Evolutionary conservation across 2,113 vertebrate species (phyloP), one percentile per base, ranked within the genome.

Genomic region (Illadopsis cleaveri): DNA sequence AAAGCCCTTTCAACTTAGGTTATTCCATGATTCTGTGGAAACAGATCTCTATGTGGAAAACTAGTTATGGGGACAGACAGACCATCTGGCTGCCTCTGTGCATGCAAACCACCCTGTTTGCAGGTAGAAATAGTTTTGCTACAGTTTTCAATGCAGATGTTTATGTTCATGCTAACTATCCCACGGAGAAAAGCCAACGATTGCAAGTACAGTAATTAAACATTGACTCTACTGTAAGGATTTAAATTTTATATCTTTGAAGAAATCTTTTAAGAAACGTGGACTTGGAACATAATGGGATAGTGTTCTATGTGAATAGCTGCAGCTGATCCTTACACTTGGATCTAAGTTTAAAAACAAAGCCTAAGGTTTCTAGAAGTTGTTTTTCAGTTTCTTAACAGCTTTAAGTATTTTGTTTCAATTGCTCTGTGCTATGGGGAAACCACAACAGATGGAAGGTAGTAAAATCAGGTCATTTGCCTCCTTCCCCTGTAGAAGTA

Each of bases 301-400:
- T 71, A 16, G 33, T 18, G 47, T 23, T 11, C 35, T 47, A 23
- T 22, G 31, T 3, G 10, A 75, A 40, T 80, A 70, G 25, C 72
- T 61, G 21, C 48, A 71, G 30, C 53, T 54, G 35, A 61, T 71
- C 38, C 48, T 78, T 72, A 35, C 4, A 0, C n/a, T 71, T 61
- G 12, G 10, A 20, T 47, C 24, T 65, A 6, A 9, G 13, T 44
- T 91, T 61, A 70, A 90, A 93, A 73, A 31, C 19, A 80, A 78
- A 51, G 4, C 0, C 1, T 68, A 38, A 48, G 4, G 31, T 45
- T 82, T 82, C 69, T 83, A 16, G 21, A 78, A 76, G 31, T 57
- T 96, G 90, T 82, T 93, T 96, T 93, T 90, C 42, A 58, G 60
- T 58, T 96, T 82, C 65, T 82, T 86, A 64, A 44, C 28, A 73